Conservation (phyloP, 2,888 invertebrate genomes). For the Oasisia sp. region DNA sequence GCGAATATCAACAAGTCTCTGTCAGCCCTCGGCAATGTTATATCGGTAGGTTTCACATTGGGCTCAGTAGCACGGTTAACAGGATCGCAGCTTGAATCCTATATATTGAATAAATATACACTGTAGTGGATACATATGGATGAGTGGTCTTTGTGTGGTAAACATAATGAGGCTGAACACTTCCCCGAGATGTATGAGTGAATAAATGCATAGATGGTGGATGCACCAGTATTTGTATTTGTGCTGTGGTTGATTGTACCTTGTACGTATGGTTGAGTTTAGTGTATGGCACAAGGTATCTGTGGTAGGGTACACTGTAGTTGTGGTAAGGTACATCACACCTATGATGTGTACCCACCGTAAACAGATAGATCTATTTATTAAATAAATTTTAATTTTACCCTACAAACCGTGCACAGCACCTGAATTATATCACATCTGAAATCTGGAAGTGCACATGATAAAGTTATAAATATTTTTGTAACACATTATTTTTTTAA, state of each 20-base stretch:
- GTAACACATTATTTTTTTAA: not conserved
- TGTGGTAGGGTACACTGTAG: not conserved
- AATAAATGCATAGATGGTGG: not conserved
- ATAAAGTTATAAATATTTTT: too few species aligned
- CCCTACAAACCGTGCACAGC: too few species aligned
- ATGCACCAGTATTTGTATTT: not conserved
- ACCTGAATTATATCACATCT: too few species aligned
- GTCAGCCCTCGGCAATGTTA: conserved; percentile 66
- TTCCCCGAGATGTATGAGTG: not conserved
- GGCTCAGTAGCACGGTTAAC: not conserved
- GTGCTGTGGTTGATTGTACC: not conserved
- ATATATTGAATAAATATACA: not conserved
- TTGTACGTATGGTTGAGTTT: not conserved
- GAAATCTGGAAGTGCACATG: too few species aligned
- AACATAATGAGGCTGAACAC: not conserved
- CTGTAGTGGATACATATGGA: not conserved
- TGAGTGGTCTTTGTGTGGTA: not conserved
- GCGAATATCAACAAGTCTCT: conserved; percentile 67
- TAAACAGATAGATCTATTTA: too few species aligned
- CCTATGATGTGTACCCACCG: not conserved
- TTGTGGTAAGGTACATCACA: not conserved
- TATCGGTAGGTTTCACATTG: too few species aligned
- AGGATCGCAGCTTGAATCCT: not conserved
- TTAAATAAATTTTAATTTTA: too few species aligned
- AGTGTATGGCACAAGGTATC: not conserved